Percentiles rank a stretch among this genome's conserved stretches.
Conservation (phyloP, 1,140 invertebrate species). For the Drosophila neocordata region DNA sequence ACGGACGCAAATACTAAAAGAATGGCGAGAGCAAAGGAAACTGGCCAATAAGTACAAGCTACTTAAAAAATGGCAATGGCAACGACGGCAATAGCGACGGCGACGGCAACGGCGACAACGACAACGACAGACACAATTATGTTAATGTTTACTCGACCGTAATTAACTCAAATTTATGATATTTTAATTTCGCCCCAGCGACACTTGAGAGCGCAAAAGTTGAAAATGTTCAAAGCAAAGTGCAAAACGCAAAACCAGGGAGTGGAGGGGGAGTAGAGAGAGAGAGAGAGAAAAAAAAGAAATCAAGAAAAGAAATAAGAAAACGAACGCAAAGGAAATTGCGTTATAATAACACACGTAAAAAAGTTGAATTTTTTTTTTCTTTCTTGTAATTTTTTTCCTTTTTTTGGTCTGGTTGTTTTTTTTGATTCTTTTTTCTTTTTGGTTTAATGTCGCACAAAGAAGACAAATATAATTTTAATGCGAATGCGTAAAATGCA, state of each 20-base stretch:
- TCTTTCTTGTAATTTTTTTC: not conserved
- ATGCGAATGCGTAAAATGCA: constrained; percentile 35
- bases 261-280: too few relatives aligned
- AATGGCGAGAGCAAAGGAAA: constrained; percentile 32
- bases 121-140: constrained; percentile 68
- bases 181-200: constrained; percentile 71
- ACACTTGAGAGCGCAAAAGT: constrained; percentile 25
- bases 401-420: too few relatives aligned
- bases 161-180: constrained; percentile 80
- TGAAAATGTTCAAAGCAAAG: constrained; percentile 22
- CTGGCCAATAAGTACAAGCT: constrained; percentile 62
- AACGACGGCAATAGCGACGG: constrained; percentile 35
- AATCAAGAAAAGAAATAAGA: constrained; percentile 21
- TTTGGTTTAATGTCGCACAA: constrained; percentile 7
- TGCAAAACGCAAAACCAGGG: constrained; percentile 24
- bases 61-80: constrained; percentile 55
- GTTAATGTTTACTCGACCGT: constrained; percentile 80
- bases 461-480: constrained; percentile 74
- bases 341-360: constrained; percentile 78
- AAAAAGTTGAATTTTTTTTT: constrained; percentile 41
- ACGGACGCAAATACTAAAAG: not conserved
- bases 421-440: not conserved
- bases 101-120: constrained; percentile 26
- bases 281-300: constrained; percentile 14
- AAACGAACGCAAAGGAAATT: constrained; percentile 68